phyloP scores from a whole-genome alignment of 2,113 vertebrate genomes.

The Misgurnus mizolepis region DNA sequence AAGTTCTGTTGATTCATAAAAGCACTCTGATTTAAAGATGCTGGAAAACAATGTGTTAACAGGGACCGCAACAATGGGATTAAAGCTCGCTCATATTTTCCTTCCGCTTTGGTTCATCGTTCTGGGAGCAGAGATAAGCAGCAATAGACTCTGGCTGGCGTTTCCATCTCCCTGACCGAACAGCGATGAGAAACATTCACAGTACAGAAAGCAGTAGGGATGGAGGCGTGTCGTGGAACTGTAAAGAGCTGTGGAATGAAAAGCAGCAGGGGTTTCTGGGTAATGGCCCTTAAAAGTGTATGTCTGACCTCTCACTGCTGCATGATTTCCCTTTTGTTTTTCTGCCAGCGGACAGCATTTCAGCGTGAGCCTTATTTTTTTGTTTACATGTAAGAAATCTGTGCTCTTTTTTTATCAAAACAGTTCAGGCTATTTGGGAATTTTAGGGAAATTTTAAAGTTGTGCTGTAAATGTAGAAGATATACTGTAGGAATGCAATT shows the following conservation, averaged over 20 bases:
- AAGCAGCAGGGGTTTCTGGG: conserved; percentile 50
- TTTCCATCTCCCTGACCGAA: conserved; percentile 31
- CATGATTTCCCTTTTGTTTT: conserved; percentile 41
- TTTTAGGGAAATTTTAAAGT: neutral
- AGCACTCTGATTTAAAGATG: conserved; percentile 20
- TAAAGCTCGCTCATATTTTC: conserved; percentile 1
- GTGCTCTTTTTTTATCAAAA: conserved; percentile 26
- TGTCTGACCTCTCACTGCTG: conserved; percentile 51
- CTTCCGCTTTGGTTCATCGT: conserved; percentile 34
- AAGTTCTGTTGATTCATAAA: conserved; percentile 23
- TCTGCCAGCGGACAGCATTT: conserved; percentile 29
- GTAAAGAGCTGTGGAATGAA: conserved; percentile 49
- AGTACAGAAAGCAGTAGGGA: neutral
- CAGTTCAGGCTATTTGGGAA: conserved; percentile 4
- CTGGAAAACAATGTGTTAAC: conserved; percentile 30
- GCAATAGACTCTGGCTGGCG: conserved; percentile 9
- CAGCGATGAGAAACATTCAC: conserved; percentile 24
- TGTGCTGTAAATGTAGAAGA: neutral
- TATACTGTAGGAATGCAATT: neutral
- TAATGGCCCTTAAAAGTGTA: conserved; percentile 56
- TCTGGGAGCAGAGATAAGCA: conserved; percentile 47
- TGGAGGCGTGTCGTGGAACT: conserved; percentile 20
- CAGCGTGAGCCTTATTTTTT: neutral
- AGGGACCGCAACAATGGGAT: conserved; percentile 28
- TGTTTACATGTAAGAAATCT: conserved; percentile 20